Evolutionary conservation across 2,797 vertebrate genomes (phyloP).

Genomic region (Potorous gilbertii): DNA sequence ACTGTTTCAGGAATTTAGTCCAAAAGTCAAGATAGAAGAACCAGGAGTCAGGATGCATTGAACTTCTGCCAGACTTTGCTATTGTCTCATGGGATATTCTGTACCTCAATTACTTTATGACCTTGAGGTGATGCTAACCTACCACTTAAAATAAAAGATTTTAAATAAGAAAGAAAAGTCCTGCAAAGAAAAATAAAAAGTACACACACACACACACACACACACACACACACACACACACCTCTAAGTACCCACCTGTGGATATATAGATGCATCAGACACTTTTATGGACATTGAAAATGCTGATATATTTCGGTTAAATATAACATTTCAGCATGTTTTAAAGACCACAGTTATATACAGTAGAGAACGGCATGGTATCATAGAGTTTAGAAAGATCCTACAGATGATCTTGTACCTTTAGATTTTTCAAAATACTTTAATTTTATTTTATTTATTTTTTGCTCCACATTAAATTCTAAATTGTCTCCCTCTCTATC

Average conservation of each 20-base stretch:
- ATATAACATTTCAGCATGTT: not conserved
- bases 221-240: not conserved
- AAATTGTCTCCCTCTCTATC: not conserved
- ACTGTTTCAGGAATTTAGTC: slow-evolving; percentile 16
- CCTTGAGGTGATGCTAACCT: slow-evolving; percentile 2
- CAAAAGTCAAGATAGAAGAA: not conserved
- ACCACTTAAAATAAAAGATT: not conserved
- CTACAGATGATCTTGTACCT: not conserved
- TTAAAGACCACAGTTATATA: not conserved
- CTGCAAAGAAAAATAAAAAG: slow-evolving; percentile 25
- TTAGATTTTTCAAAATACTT: not conserved
- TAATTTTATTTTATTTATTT: no score
- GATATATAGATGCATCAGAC: not conserved
- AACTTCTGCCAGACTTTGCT: not conserved
- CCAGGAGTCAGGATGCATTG: not conserved
- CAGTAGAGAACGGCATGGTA: not conserved
- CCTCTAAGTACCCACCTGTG: not conserved
- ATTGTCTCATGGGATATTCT: slow-evolving; percentile 13
- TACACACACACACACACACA: not conserved
- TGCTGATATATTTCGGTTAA: not conserved
- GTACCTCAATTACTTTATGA: not conserved
- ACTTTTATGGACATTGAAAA: not conserved
- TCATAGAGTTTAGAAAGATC: not conserved
- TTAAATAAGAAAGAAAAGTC: not conserved
- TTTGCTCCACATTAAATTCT: no score